Conservation (phyloP, 2,888 invertebrate species). For the Himalopsyche tibetana region DNA sequence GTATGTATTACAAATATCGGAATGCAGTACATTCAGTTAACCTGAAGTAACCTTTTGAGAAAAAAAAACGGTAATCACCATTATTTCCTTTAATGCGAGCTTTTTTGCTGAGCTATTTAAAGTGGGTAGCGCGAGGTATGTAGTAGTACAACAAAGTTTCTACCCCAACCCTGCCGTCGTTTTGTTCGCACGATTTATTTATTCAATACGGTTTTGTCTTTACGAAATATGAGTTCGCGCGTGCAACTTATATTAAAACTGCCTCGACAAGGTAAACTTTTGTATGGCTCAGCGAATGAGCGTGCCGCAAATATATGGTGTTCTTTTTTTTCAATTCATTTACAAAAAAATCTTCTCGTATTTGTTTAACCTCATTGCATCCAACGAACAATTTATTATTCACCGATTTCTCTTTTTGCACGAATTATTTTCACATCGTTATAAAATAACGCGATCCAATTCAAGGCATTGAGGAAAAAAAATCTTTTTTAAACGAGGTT, state of each 20-base stretch:
- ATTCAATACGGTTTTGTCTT: conserved; percentile 62
- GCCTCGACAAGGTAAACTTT: conserved; percentile 55
- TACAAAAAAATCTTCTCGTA: too few relatives aligned
- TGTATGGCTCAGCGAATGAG: conserved; percentile 33
- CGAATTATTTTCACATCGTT: too few relatives aligned
- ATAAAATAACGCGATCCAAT: too few relatives aligned
- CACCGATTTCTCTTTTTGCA: too few relatives aligned
- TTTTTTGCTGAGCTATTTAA: conserved; percentile 14
- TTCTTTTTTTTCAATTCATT: neutral
- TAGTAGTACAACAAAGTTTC: conserved; percentile 51
- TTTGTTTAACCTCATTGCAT: too few relatives aligned
- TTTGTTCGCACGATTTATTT: conserved; percentile 60
- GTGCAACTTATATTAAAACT: conserved; percentile 50
- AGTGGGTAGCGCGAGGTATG: neutral
- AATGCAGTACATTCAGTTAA: too few relatives aligned
- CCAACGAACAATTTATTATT: too few relatives aligned
- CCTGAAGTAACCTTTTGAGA: neutral
- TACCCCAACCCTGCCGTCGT: conserved; percentile 34
- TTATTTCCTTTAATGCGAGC: neutral
- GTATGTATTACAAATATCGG: too few relatives aligned
- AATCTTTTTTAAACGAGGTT: too few relatives aligned
- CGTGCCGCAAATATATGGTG: conserved; percentile 22
- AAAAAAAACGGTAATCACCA: conserved; percentile 13
- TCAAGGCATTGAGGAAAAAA: too few relatives aligned
- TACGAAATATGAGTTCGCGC: conserved; percentile 59